Percentiles rank a stretch among this genome's conserved stretches.
phyloP scores from a whole-genome alignment of 2,113 vertebrate genomes.

The Bos taurus region DNA sequence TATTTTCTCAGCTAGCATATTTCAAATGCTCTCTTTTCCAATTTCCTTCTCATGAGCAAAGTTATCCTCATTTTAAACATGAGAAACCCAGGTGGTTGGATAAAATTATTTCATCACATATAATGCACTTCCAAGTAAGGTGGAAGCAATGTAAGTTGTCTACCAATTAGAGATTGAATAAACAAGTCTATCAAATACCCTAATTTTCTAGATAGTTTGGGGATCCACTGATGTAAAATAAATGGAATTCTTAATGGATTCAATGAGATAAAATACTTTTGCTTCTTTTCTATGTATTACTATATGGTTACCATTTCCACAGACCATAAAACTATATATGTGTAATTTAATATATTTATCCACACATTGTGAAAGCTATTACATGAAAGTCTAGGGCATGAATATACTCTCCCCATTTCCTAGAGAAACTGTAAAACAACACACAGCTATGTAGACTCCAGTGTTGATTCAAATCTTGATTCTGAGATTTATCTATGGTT shows the following conservation, averaged over 20 bases:
- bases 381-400: neutral
- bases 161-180: conserved; percentile 39
- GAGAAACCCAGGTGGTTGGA: conserved; percentile 6
- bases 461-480: neutral
- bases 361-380: neutral
- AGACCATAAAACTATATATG: neutral
- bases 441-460: neutral
- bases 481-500: neutral
- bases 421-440: neutral
- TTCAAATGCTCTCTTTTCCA: conserved; percentile 13
- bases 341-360: neutral
- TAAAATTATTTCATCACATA: conserved; percentile 53
- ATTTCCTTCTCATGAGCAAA: conserved; percentile 33
- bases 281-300: neutral
- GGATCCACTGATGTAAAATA: conserved; percentile 38
- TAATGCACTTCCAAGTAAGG: conserved; percentile 27
- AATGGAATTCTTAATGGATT: conserved; percentile 10
- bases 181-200: conserved; percentile 29
- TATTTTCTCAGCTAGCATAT: neutral
- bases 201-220: neutral
- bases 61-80: conserved; percentile 46
- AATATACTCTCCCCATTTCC: neutral
- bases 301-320: neutral
- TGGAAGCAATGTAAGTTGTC: neutral
- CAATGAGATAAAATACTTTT: conserved; percentile 14